These are phyloP conservation scores for Clarias magur DNA, from an alignment of 2,113 vertebrate species.

Conservation along the genomic window DNA sequence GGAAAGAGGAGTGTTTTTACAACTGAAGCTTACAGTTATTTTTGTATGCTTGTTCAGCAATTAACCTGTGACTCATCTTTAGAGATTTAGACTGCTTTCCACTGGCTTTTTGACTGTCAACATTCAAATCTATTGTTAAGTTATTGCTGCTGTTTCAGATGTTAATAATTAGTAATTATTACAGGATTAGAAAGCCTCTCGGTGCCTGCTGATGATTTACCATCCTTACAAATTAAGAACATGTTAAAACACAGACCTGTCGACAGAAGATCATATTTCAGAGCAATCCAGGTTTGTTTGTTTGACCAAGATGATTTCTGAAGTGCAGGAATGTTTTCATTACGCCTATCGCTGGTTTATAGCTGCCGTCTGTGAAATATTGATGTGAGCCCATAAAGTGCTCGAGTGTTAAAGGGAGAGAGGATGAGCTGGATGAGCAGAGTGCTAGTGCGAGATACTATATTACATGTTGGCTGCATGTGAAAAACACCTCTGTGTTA, in stretches of 20 bases:
- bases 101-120: background rate
- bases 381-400: constrained; percentile 10
- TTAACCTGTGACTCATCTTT: background rate
- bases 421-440: background rate
- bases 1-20: background rate
- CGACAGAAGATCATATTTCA: background rate
- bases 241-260: background rate
- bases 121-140: background rate
- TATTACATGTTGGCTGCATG: background rate
- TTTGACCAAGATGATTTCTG: background rate
- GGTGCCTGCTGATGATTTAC: background rate
- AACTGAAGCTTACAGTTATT: background rate
- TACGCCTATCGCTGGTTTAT: background rate
- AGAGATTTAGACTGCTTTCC: background rate
- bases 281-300: background rate
- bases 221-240: background rate
- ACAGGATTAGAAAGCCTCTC: background rate
- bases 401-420: background rate
- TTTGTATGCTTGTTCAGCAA: background rate
- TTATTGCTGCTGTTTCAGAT: background rate
- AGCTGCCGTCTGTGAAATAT: constrained; percentile 4
- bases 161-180: background rate
- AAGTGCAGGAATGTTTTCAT: constrained; percentile 22
- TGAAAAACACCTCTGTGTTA: constrained; percentile 3
- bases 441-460: background rate